Percentiles rank a stretch among this genome's conserved stretches.
phyloP scores from a whole-genome alignment of 2,888 invertebrate genomes.

The Abrostola triplasia region DNA sequence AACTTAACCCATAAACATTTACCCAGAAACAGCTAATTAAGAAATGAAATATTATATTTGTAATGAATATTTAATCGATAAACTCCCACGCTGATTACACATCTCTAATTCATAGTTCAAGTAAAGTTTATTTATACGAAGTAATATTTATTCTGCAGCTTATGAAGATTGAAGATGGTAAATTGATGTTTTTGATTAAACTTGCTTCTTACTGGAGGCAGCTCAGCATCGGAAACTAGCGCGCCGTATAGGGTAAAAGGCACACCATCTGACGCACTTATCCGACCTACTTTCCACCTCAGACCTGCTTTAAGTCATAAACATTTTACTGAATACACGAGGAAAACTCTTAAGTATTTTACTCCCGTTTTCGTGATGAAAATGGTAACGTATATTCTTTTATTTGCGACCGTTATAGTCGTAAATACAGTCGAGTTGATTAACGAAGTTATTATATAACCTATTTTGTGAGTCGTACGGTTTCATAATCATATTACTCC shows the following conservation, averaged over 20 bases:
- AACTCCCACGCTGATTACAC: conserved; percentile 7
- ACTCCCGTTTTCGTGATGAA: background rate
- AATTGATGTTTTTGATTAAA: conserved; percentile 47
- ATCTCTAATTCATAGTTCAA: conserved; percentile 18
- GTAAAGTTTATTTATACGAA: conserved; percentile 10
- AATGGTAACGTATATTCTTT: background rate
- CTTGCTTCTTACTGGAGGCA: conserved; percentile 44
- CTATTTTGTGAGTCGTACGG: too few relatives aligned
- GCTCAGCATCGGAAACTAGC: conserved; percentile 71
- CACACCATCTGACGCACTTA: conserved; percentile 68
- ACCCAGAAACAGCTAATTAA: conserved; percentile 16
- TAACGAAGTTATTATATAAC: too few relatives aligned
- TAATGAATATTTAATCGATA: conserved; percentile 29
- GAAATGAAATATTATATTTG: conserved; percentile 7
- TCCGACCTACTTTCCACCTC: conserved; percentile 78
- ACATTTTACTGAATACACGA: conserved; percentile 39
- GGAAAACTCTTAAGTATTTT: conserved; percentile 12
- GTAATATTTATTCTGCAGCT: conserved; percentile 13
- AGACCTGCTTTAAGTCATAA: conserved; percentile 57
- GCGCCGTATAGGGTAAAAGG: conserved; percentile 74
- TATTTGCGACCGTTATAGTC: background rate
- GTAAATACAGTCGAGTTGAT: too few relatives aligned
- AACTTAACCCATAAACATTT: conserved; percentile 20
- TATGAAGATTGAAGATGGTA: conserved; percentile 20
- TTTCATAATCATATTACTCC: too few relatives aligned